These are phyloP conservation scores for Nycticebus coucang DNA, from an alignment of 2,113 vertebrate species.

Conservation along the genomic window DNA sequence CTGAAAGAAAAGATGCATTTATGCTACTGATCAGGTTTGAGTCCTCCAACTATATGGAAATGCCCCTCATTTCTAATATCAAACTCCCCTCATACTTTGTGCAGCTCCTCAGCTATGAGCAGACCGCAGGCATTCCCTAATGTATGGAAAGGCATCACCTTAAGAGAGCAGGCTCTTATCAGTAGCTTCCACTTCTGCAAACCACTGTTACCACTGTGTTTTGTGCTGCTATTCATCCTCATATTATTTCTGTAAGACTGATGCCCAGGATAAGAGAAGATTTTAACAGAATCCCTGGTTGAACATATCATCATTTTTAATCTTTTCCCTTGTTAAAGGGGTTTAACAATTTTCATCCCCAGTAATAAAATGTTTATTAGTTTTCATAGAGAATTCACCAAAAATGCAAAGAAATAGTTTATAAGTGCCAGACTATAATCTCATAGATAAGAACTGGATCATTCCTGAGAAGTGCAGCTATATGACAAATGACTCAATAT, in stretches of 20 bases:
- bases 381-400: background rate
- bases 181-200: background rate
- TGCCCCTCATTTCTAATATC: background rate
- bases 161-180: background rate
- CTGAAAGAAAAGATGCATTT: background rate
- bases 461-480: background rate
- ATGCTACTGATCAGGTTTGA: background rate
- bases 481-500: background rate
- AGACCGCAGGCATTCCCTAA: rapidly evolving
- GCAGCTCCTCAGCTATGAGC: background rate
- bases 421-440: background rate
- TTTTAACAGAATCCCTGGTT: background rate
- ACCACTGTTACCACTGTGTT: background rate
- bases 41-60: background rate
- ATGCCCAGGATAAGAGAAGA: background rate
- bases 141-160: background rate
- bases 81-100: background rate
- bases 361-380: background rate
- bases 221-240: background rate
- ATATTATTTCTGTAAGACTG: background rate
- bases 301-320: background rate
- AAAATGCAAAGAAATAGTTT: conserved; percentile 3
- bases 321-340: background rate
- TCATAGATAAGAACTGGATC: background rate
- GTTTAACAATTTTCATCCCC: background rate